Conservation (phyloP, 2,797 vertebrate species). For the Dermochelys coriacea region DNA sequence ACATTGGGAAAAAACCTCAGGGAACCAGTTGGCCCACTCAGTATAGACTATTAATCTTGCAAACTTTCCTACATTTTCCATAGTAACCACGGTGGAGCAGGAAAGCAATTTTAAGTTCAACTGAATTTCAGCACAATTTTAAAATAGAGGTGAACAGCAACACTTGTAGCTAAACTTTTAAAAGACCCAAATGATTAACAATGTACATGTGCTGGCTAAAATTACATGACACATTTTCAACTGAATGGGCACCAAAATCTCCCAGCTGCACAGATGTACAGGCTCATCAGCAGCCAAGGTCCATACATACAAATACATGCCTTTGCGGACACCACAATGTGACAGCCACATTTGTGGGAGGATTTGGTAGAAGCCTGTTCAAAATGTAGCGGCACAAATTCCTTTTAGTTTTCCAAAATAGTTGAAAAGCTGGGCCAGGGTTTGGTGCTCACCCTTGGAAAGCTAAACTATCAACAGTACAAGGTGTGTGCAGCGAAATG, state of each 20-base stretch:
- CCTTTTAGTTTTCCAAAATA: slow-evolving; percentile 41
- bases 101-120: slow-evolving; percentile 15
- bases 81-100: background rate
- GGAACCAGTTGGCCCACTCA: background rate
- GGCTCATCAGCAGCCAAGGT: too few species aligned
- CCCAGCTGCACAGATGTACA: background rate
- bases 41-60: background rate
- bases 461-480: background rate
- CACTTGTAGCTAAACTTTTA: background rate
- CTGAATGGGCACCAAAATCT: background rate
- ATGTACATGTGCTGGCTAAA: background rate
- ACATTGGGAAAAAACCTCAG: background rate
- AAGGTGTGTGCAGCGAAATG: background rate
- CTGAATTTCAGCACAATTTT: background rate
- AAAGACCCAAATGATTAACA: background rate
- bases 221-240: background rate
- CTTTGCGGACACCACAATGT: background rate
- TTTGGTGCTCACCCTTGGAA: background rate
- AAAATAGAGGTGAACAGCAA: background rate
- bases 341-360: slow-evolving; percentile 11
- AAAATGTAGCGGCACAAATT: background rate
- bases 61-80: background rate
- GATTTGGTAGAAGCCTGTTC: slow-evolving; percentile 28
- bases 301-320: background rate
- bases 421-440: background rate